Evolutionary conservation across 2,113 vertebrate genomes (phyloP), one percentile per base, ranked within the genome.

Genomic region (Prietella phreatophila): DNA sequence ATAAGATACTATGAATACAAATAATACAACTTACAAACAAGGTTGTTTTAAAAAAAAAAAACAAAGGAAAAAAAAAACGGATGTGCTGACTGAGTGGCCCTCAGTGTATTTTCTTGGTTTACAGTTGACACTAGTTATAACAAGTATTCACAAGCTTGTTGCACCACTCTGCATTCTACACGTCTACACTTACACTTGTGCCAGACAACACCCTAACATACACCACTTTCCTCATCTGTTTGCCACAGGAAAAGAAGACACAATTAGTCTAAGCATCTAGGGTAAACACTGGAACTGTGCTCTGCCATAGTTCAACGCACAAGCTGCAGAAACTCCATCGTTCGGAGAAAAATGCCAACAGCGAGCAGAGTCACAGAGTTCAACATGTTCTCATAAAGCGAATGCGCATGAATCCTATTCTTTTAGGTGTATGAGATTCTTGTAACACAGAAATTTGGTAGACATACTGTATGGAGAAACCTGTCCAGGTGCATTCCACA

Each of bases 71-170:
- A 63, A 63, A n/a, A n/a, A n/a, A 3, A n/a, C 11, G 25, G 61
- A 25, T 27, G 61, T 63, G 61, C n/a, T 67, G 63, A 30, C 65
- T 30, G 30, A 75, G 61, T 82, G 47, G 17, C n/a, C 61, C 33
- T 55, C 65, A 1, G 19, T 39, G 36, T 83, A 69, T 58, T 85
- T 85, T 39, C 82, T 87, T 81, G 83, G 42, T 82, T 83, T 75
- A 86, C 63, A 67, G 47, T 80, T 86, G 85, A 83, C 63, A 76
- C 65, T 80, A 73, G 85, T 84, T 85, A 55, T 39, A 86, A 84
- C 88, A 90, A 42, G 85, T 84, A 82, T 90, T 86, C 90, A 76
- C 90, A 92, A 89, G 39, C 63, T 71, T 91, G 53, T 86, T 61
- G 67, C 30, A n/a, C 60, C 15, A 47, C 36, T 27, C 63, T 67